These are phyloP conservation scores for Poeciliopsis turneri DNA, from an alignment of 2,797 vertebrate genomes.

Conservation along the genomic window DNA sequence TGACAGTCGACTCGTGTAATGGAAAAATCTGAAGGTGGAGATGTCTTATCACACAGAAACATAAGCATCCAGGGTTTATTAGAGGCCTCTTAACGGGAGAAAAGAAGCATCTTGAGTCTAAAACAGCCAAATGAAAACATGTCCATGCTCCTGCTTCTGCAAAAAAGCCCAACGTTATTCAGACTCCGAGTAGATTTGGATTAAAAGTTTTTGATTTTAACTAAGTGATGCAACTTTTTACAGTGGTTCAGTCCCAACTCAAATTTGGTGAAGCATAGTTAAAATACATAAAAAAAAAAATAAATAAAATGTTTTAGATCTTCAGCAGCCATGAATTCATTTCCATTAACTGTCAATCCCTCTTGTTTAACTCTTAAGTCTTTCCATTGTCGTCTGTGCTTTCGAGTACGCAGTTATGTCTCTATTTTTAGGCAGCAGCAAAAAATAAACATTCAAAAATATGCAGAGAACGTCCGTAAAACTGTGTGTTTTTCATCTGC, in stretches of 20 bases:
- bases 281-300: neutral
- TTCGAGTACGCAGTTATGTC: slow-evolving; percentile 3
- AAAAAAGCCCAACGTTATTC: neutral
- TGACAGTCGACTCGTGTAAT: neutral
- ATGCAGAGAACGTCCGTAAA: slow-evolving; percentile 52
- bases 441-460: slow-evolving; percentile 8
- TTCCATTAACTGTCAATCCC: neutral
- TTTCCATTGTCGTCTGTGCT: slow-evolving; percentile 24
- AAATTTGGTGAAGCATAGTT: neutral
- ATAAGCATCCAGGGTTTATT: neutral
- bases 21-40: neutral
- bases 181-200: neutral
- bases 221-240: neutral
- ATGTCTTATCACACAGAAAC: neutral
- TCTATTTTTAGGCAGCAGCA: slow-evolving; percentile 23
- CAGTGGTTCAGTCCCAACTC: neutral
- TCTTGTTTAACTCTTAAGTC: neutral
- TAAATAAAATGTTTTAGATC: too few relatives aligned
- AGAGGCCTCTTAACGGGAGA: neutral
- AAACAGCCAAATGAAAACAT: neutral
- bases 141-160: neutral
- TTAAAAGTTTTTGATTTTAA: neutral
- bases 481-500: slow-evolving; percentile 64
- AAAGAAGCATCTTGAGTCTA: neutral
- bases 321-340: neutral